Base-by-base conservation (phyloP, 2,888 invertebrate genomes). In the Macrophya annulata region DNA sequence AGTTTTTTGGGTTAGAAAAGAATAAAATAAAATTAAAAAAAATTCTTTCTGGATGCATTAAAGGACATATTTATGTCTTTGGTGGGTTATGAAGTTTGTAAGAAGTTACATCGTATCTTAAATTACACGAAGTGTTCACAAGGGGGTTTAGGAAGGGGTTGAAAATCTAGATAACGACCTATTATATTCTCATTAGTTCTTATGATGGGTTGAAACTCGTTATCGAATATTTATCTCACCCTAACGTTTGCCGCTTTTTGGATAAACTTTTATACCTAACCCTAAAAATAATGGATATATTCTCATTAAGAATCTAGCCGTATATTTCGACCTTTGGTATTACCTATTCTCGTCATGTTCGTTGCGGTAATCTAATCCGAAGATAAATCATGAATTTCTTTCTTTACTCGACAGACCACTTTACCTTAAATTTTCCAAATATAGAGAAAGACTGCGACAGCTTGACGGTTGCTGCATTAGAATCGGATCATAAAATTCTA, bases 141-240 rank as follows among this genome's bases (percentile, higher is more conserved):
- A 1, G 37, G 25, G 62, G 68, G 68, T 31, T 12, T 15, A 37
- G 10, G 68, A 37, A 37, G 10, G 43, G 76, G 79, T 43, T 81
- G n/a, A 86, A 51, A 87, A 87, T 87, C 71, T 43, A 65, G 72
- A 81, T 85, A 72, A 77, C 51, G 82, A 62, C 81, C 72, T 68
- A 55, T 72, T 81, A 71, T 43, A 71, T 87, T 84, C 71, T 82
- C 84, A 83, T 85, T 82, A 86, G 62, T 84, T 55, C 76, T 72
- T 25, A 82, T 74, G 82, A 86, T 59, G 79, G 55, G 68, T 85
- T 84, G 85, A 86, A 79, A 21, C 72, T 31, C 25, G 37, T 72
- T 65, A 85, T 87, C 45, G 87, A 87, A 83, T 86, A 86, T 87
- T 87, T 83, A 86, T 48, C 81, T 62, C 62, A 40, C 43, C 81